phyloP scores from a whole-genome alignment of 1,140 invertebrate species.

The Berghia stephanieae region DNA sequence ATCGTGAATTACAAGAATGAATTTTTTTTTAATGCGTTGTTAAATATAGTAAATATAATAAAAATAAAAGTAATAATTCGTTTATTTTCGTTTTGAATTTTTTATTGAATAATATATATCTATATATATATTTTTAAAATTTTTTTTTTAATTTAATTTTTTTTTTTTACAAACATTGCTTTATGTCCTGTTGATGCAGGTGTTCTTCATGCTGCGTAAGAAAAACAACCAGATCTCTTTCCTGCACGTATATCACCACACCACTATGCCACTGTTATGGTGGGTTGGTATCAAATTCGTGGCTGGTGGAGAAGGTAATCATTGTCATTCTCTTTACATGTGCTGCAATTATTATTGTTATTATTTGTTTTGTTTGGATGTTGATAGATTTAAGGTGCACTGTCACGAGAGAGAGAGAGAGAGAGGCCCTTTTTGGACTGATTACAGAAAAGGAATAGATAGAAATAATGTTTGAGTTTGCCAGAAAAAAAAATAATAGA shows the following conservation, averaged over 20 bases:
- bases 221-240: constrained; percentile 85
- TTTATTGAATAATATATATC: not conserved
- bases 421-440: too few species aligned
- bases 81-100: not conserved
- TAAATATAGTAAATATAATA: not conserved
- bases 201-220: constrained; percentile 87
- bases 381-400: not conserved
- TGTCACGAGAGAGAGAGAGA: not conserved
- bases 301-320: constrained; percentile 73
- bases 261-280: constrained; percentile 74
- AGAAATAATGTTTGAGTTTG: not conserved
- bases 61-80: not conserved
- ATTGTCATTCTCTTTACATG: not conserved
- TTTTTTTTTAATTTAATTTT: not conserved
- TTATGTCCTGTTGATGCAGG: constrained; percentile 50
- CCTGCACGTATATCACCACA: constrained; percentile 88
- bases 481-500: not conserved
- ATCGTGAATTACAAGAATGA: not conserved
- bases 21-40: not conserved
- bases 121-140: not conserved
- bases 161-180: not conserved
- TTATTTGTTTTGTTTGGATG: not conserved
- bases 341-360: not conserved
- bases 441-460: too few species aligned
- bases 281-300: constrained; percentile 97